Conservation (phyloP, 2,888 invertebrate genomes). For the Ptychoptera contaminata region DNA sequence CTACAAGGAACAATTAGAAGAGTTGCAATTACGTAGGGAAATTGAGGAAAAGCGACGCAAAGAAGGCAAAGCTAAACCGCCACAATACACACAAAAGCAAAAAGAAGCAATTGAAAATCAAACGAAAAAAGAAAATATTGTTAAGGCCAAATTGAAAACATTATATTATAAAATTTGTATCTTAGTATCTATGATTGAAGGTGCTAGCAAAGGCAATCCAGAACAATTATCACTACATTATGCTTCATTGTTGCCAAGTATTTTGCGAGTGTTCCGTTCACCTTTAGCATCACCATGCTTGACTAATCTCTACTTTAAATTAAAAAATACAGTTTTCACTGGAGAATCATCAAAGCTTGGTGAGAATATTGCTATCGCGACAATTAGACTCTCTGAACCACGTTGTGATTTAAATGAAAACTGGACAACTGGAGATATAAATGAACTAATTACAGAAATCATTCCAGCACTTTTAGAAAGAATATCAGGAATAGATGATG, state of each 20-base stretch:
- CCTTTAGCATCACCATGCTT: slow-evolving; percentile 61
- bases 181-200: slow-evolving; percentile 23
- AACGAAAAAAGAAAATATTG: slow-evolving; percentile 65
- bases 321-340: slow-evolving; percentile 41
- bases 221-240: slow-evolving; percentile 23
- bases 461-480: slow-evolving; percentile 36
- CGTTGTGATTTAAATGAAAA: slow-evolving; percentile 60
- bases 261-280: slow-evolving; percentile 42
- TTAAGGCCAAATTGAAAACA: slow-evolving; percentile 49
- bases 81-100: slow-evolving; percentile 71
- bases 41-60: slow-evolving; percentile 73
- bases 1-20: slow-evolving; percentile 92
- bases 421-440: slow-evolving; percentile 59
- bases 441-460: slow-evolving; percentile 44
- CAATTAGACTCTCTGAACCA: slow-evolving; percentile 59
- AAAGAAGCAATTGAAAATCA: slow-evolving; percentile 80
- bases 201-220: slow-evolving; percentile 23
- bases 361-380: slow-evolving; percentile 50
- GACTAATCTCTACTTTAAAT: slow-evolving; percentile 40
- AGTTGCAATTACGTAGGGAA: slow-evolving; percentile 80
- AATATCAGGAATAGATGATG: slow-evolving; percentile 30
- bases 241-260: slow-evolving; percentile 19
- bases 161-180: slow-evolving; percentile 31
- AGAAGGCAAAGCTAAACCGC: slow-evolving; percentile 61
- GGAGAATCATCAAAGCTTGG: slow-evolving; percentile 33